Percentiles rank a stretch among this genome's conserved stretches.
These are phyloP conservation scores for Oreochromis niloticus DNA, from an alignment of 2,113 vertebrate genomes.

Conservation along the genomic window DNA sequence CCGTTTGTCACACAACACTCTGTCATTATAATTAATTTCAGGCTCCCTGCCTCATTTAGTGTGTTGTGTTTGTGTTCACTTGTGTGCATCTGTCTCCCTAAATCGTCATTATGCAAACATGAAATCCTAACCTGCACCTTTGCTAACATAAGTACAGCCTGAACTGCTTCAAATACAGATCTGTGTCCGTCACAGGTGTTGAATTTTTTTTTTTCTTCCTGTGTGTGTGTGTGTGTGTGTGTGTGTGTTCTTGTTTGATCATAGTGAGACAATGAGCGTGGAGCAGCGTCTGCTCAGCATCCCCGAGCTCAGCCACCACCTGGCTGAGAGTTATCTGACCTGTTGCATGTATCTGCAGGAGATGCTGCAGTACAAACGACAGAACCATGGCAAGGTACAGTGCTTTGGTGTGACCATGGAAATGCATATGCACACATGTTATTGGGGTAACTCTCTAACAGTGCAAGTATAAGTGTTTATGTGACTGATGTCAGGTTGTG, in stretches of 20 bases:
- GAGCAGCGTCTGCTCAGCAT: conserved; percentile 88
- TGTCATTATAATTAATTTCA: not conserved
- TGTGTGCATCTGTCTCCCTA: not conserved
- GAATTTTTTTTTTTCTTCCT: not conserved
- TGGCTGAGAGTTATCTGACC: conserved; percentile 94
- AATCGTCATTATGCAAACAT: not conserved
- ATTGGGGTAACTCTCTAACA: not conserved
- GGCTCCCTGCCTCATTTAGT: not conserved
- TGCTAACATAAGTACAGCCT: not conserved
- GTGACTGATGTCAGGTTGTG: not conserved
- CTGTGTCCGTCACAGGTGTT: not conserved
- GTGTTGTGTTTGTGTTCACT: not conserved
- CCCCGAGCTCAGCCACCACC: conserved; percentile 90
- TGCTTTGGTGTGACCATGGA: not conserved
- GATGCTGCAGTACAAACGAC: conserved; percentile 89
- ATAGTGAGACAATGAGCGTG: conserved; percentile 78
- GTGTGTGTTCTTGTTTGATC: not conserved
- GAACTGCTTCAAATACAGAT: not conserved
- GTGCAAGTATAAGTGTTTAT: not conserved
- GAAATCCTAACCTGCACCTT: not conserved
- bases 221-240: not conserved
- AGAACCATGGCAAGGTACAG: conserved; percentile 89
- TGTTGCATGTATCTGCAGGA: conserved; percentile 90
- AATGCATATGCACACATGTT: not conserved
- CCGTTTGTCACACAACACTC: not conserved